Conservation (phyloP, 1,140 invertebrate species). For the Eriocheir sinensis region DNA sequence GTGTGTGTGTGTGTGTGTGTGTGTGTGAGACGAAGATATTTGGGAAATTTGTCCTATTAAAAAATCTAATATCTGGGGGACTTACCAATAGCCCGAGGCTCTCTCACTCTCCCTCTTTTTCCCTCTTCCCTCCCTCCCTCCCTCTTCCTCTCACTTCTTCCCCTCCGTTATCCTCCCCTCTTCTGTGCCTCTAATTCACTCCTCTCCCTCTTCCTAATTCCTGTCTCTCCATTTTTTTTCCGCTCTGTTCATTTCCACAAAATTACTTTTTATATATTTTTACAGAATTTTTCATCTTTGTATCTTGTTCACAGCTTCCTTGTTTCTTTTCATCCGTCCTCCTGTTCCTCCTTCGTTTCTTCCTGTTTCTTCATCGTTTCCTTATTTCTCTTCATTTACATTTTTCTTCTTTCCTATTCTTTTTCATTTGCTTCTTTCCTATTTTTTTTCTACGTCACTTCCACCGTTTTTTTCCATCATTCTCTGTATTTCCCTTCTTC, state of each 20-base stretch:
- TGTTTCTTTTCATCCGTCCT: background rate
- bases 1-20: conserved; percentile 37
- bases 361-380: background rate
- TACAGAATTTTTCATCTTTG: too few species aligned
- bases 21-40: conserved; percentile 20
- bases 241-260: background rate
- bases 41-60: conserved; percentile 17
- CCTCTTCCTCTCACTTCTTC: background rate
- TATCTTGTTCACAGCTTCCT: background rate
- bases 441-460: too few species aligned
- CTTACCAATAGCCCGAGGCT: background rate
- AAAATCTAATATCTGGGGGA: background rate
- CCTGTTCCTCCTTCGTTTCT: background rate
- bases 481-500: too few species aligned
- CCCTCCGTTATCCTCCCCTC: background rate
- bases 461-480: too few species aligned
- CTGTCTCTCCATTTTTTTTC: background rate
- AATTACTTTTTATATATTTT: too few species aligned
- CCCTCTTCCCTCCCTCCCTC: background rate
- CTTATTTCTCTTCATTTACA: background rate
- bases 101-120: background rate
- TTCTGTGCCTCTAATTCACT: background rate
- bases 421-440: too few species aligned
- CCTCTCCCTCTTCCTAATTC: background rate
- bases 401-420: too few species aligned